These are phyloP conservation scores for Collichthys lucidus DNA, from an alignment of 2,113 vertebrate species.

Conservation along the genomic window DNA sequence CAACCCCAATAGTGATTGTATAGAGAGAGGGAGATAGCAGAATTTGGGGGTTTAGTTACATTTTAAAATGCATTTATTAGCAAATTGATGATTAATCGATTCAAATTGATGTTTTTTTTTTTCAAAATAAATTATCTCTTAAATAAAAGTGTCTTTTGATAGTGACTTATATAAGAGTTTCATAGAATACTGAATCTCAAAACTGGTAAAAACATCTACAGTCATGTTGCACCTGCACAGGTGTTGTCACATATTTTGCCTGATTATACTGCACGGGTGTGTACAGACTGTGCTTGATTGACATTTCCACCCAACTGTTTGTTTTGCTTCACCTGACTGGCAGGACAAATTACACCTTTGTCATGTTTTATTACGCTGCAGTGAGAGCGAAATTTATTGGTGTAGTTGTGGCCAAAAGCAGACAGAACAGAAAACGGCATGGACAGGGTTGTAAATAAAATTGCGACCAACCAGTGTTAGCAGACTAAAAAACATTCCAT, in stretches of 20 bases:
- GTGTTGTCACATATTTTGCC: not conserved
- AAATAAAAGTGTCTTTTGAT: not conserved
- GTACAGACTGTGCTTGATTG: not conserved
- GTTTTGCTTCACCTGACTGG: not conserved
- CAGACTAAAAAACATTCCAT: not conserved
- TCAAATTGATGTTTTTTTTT: not conserved
- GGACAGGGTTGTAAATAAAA: not conserved
- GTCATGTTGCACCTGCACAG: not conserved
- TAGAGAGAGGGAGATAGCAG: no score
- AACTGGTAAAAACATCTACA: not conserved
- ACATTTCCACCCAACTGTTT: not conserved
- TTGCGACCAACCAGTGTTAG: not conserved
- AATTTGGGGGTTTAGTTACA: no score
- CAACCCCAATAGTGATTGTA: no score
- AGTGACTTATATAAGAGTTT: not conserved
- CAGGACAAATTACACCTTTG: not conserved
- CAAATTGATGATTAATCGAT: no score
- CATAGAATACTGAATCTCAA: not conserved
- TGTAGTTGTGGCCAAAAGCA: not conserved
- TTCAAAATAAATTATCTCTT: not conserved
- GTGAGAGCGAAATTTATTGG: not conserved
- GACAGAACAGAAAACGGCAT: not conserved
- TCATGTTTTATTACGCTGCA: not conserved
- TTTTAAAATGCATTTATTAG: no score
- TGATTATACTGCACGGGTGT: not conserved